Base-by-base conservation (phyloP, 2,797 vertebrate species). In the Tachyglossus aculeatus region DNA sequence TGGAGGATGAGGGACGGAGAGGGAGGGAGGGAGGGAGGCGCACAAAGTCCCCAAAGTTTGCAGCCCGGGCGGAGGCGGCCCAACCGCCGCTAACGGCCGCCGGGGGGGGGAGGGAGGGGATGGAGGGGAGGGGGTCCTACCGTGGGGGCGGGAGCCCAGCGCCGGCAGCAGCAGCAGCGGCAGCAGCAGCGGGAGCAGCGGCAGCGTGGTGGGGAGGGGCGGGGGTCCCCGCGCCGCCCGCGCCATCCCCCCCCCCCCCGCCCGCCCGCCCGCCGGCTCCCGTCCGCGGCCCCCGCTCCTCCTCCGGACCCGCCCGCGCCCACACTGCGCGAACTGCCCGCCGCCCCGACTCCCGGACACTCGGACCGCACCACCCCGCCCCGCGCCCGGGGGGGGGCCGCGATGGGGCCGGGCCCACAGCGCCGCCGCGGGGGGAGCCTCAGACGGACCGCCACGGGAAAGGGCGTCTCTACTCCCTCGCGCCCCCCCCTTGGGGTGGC, bases 361-460 rank as follows among this genome's bases (percentile, higher is more conserved):
- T 86, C 80, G 85, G 85, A 81, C 74, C 72, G 77, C 82, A 81
- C 84, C 84, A 84, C 84, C 82, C 81, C 74, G 71, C 63, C 81
- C 74, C 38, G 38, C 24, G 15, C 45, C 9, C 24, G 45, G 45
- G n/a, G 45, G 25, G 45, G 40, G 40, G 14, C 40, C 63, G 60
- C 71, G 80, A 81, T 71, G 59, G 24, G 54, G 57, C 34, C 39
- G 56, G 45, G 54, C 67, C 67, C 64, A n/a, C n/a, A n/a, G n/a
- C n/a, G n/a, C n/a, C n/a, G n/a, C 36, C 2, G 15, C 48, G 33
- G 24, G 67, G 34, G 43, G 40, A 33, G 0, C 24, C n/a, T 29
- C 7, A 36, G 69, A 63, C 53, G 36, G 43, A 70, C 69, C 74
- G 67, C 36, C 12, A 69, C 15, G 57, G 77, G 80, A 53, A 54